These are phyloP conservation scores for Hucho hucho DNA, from an alignment of 2,113 vertebrate genomes.

Conservation along the genomic window DNA sequence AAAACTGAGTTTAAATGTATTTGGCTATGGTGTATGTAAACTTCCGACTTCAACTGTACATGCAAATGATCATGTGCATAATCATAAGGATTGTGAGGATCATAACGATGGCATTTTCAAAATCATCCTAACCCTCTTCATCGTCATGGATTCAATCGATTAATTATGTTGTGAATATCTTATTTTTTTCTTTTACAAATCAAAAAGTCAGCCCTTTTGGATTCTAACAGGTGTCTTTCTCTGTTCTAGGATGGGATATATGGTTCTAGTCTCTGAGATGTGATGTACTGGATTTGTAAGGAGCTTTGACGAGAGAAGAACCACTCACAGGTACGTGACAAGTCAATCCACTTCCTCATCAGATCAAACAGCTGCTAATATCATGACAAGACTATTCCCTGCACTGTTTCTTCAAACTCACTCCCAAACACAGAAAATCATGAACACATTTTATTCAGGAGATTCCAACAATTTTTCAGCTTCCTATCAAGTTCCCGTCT, in stretches of 20 bases:
- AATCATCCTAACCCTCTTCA: neutral
- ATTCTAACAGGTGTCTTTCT: neutral
- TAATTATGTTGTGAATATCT: neutral
- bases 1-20: no score
- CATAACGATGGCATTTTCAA: neutral
- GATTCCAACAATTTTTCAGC: neutral
- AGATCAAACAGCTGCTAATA: neutral
- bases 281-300: conserved; percentile 56
- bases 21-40: no score
- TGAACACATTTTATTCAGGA: neutral
- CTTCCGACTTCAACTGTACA: no score
- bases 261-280: conserved; percentile 50
- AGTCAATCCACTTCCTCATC: neutral
- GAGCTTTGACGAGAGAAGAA: conserved; percentile 28
- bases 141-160: neutral
- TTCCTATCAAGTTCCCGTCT: neutral
- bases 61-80: neutral
- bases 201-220: neutral
- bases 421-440: neutral
- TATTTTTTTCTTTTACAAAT: neutral
- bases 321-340: conserved; percentile 49
- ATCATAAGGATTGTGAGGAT: neutral
- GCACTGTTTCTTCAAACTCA: neutral
- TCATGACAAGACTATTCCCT: neutral
- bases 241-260: conserved; percentile 2